These are phyloP conservation scores for Drosophila koepferae DNA, from an alignment of 2,888 invertebrate genomes.

Conservation along the genomic window DNA sequence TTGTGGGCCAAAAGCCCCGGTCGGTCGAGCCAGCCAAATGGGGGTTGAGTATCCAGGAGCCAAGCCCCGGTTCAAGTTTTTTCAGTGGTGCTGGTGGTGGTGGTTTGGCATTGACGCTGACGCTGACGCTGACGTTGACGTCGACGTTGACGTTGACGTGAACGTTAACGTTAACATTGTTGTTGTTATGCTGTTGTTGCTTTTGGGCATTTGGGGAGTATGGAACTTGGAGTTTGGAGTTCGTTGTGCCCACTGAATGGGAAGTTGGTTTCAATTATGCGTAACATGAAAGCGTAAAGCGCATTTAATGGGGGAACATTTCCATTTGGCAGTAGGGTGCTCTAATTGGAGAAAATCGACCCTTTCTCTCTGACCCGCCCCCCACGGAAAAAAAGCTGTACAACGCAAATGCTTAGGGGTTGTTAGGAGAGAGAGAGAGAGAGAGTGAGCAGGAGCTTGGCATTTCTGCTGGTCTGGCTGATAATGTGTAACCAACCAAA, in stretches of 20 bases:
- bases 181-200: not conserved
- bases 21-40: slow-evolving; percentile 9
- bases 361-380: slow-evolving; percentile 26
- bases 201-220: slow-evolving; percentile 6
- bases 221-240: slow-evolving; percentile 2
- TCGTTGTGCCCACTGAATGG: slow-evolving; percentile 62
- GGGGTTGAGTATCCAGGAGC: slow-evolving; percentile 34
- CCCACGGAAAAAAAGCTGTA: slow-evolving; percentile 7
- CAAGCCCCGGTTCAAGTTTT: slow-evolving; percentile 1
- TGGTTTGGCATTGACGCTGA: slow-evolving; percentile 37
- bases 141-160: slow-evolving; percentile 3
- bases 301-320: slow-evolving; percentile 25
- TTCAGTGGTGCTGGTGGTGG: slow-evolving; percentile 15
- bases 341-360: slow-evolving; percentile 57
- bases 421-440: slow-evolving; percentile 16
- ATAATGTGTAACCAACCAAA: slow-evolving; percentile 19
- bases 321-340: slow-evolving; percentile 38
- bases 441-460: not conserved
- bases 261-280: slow-evolving; percentile 76
- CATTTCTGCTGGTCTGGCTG: slow-evolving; percentile 10
- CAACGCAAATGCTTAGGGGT: slow-evolving; percentile 35
- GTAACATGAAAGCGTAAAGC: slow-evolving; percentile 67
- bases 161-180: slow-evolving; percentile 14
- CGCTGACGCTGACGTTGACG: slow-evolving; percentile 25
- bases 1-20: slow-evolving; percentile 63